A percentile compares a stretch with the other conserved stretches of the same genome.
These are phyloP conservation scores for Mesorhabditis sp. DNA, from an alignment of 2,888 invertebrate genomes.

Conservation along the genomic window DNA sequence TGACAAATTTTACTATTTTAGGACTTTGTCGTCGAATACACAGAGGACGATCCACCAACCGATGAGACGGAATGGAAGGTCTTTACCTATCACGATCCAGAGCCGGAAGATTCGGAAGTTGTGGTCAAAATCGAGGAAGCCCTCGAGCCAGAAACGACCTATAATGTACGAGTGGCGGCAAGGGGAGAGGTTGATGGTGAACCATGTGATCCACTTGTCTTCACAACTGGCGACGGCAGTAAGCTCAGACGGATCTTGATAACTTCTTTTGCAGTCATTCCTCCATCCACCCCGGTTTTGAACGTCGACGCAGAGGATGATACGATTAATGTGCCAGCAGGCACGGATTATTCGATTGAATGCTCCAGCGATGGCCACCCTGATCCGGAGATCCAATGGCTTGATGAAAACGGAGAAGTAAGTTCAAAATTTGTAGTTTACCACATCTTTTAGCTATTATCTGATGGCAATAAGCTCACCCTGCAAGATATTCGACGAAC, in stretches of 20 bases:
- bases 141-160: conserved; percentile 56
- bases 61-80: conserved; percentile 56
- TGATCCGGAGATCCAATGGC: conserved; percentile 50
- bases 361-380: conserved; percentile 53
- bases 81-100: conserved; percentile 43
- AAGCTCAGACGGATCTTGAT: neutral
- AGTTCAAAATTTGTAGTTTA: conserved; percentile 10
- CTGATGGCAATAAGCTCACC: conserved; percentile 41
- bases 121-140: conserved; percentile 49
- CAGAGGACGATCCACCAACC: conserved; percentile 46
- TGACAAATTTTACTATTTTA: conserved; percentile 13
- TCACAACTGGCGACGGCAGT: conserved; percentile 49
- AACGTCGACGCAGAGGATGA: conserved; percentile 50
- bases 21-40: conserved; percentile 53
- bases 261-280: conserved; percentile 35
- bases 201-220: conserved; percentile 37
- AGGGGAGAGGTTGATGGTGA: conserved; percentile 52
- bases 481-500: conserved; percentile 46
- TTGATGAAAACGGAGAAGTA: conserved; percentile 53
- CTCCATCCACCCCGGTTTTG: conserved; percentile 49
- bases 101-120: conserved; percentile 32
- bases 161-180: conserved; percentile 48
- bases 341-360: conserved; percentile 40
- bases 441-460: conserved; percentile 34
- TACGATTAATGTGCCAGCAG: conserved; percentile 51